phyloP scores from a whole-genome alignment of 64 coral and sea anemone species.

The Montipora sp. region DNA sequence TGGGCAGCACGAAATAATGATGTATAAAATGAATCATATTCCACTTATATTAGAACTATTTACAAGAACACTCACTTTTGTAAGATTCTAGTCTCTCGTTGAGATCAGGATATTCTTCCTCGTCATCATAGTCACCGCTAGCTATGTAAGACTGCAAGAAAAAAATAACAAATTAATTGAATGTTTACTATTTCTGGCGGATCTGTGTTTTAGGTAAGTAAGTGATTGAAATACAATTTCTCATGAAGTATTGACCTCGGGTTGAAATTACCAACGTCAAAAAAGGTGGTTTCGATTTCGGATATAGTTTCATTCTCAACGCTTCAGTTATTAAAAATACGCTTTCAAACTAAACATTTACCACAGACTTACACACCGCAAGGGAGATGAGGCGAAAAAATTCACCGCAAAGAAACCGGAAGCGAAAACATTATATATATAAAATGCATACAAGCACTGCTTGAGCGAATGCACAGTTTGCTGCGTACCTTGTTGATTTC shows the following conservation, averaged over 20 bases:
- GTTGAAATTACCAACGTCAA: slow-evolving; percentile 9
- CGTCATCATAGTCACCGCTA: slow-evolving; percentile 97
- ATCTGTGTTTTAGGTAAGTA: neutral
- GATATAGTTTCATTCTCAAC: neutral
- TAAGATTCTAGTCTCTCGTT: slow-evolving; percentile 68
- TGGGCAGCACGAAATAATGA: no score
- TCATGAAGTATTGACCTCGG: neutral
- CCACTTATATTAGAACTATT: no score
- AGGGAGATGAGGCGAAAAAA: neutral
- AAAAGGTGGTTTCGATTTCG: slow-evolving; percentile 19
- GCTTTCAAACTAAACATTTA: neutral
- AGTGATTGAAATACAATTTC: slow-evolving; percentile 21
- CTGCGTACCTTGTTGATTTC: slow-evolving; percentile 90
- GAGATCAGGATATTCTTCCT: slow-evolving; percentile 92
- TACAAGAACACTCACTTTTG: slow-evolving; percentile 73
- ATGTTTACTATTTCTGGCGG: no score
- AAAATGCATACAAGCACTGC: neutral
- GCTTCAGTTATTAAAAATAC: neutral
- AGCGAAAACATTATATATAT: neutral
- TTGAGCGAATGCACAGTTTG: neutral
- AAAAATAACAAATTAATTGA: neutral
- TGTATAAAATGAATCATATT: no score
- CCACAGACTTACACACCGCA: neutral
- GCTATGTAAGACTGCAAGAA: slow-evolving; percentile 73
- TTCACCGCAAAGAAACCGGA: neutral